phyloP scores from a whole-genome alignment of 2,113 vertebrate species.

The Rhodinocichla rosea region DNA sequence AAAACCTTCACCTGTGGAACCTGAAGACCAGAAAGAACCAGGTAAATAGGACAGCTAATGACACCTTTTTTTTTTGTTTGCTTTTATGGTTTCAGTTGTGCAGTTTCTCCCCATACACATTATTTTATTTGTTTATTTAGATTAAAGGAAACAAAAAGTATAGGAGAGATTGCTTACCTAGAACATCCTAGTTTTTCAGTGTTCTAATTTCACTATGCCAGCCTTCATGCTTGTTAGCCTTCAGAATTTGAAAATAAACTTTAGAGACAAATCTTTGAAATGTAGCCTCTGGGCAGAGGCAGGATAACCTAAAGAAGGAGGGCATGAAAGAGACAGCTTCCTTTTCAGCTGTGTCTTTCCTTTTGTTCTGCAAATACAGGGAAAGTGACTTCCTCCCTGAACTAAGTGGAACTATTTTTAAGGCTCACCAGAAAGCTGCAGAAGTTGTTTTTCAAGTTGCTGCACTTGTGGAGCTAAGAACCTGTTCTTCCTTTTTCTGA shows the following conservation, averaged over 20 bases:
- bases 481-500: not conserved
- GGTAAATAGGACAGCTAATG: conserved; percentile 62
- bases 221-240: not conserved
- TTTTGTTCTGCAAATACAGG: not conserved
- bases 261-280: not conserved
- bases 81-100: not conserved
- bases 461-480: not conserved
- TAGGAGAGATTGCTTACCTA: not conserved
- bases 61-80: not conserved
- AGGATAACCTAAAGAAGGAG: not conserved
- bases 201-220: not conserved
- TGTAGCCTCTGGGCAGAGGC: not conserved
- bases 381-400: not conserved
- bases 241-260: not conserved
- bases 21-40: conserved; percentile 37
- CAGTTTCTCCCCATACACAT: not conserved
- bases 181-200: not conserved
- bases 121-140: not conserved
- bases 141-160: not conserved
- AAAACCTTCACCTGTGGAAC: conserved; percentile 32
- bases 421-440: not conserved
- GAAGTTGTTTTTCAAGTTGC: not conserved
- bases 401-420: not conserved
- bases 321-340: not conserved
- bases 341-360: not conserved